phyloP scores from a whole-genome alignment of 2,888 invertebrate species.

The Apamea crenata region DNA sequence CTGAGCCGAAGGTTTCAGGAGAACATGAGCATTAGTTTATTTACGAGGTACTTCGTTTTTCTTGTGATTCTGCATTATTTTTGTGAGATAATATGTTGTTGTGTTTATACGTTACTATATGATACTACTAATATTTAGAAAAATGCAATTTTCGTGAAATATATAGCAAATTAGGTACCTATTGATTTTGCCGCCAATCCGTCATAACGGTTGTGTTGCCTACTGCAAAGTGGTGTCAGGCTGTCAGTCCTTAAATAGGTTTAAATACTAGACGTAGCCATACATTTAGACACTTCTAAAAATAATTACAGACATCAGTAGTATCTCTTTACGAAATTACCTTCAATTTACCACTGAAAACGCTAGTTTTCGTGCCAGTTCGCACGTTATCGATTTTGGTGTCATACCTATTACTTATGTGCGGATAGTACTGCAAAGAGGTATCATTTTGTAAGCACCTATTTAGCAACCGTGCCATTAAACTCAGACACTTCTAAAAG shows the following conservation, averaged over 20 bases:
- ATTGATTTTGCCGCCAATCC: neutral
- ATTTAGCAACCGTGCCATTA: constrained; percentile 2
- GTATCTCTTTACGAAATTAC: neutral
- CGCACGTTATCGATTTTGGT: neutral
- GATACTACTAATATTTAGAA: neutral
- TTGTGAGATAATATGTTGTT: neutral
- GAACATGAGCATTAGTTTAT: constrained; percentile 36
- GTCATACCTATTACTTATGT: neutral
- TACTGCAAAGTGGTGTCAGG: neutral
- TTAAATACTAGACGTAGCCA: neutral
- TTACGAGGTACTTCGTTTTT: constrained; percentile 4
- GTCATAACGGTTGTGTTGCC: too few relatives aligned
- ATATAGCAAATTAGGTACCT: neutral
- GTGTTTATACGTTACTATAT: neutral
- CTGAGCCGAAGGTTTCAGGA: constrained; percentile 28
- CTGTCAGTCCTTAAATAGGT: neutral
- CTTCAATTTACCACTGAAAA: neutral
- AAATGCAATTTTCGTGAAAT: neutral
- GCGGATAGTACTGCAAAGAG: neutral
- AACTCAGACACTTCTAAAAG: constrained; percentile 8
- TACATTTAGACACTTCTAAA: neutral
- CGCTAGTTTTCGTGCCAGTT: neutral
- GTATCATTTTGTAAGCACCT: neutral
- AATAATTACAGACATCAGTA: neutral
- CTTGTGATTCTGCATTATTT: constrained; percentile 1